Evolutionary conservation across 2,797 vertebrate species (phyloP), one percentile per base, ranked within the genome.

Genomic region (Megaceryle alcyon): DNA sequence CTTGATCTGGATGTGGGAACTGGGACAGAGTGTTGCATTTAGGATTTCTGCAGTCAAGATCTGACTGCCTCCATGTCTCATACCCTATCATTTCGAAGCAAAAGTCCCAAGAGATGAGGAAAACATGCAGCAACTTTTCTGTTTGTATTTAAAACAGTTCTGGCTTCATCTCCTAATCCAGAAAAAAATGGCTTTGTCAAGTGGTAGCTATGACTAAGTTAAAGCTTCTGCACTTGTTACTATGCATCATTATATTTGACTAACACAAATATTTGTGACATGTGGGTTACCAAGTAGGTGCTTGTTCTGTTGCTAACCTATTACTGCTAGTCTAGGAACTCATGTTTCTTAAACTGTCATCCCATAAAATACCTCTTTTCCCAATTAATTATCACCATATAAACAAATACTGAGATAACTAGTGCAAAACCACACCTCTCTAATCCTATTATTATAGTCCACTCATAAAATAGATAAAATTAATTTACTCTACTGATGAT

Each of bases 261-360:
- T 82, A 59, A 73, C 65, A 82, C n/a, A 68, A 66, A 57, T 71
- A 80, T 46, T 82, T 76, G 49, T 71, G 65, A 91, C 70, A 66
- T 5, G 5, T 3, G 10, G 1, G 3, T 56, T 60, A 53, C 10
- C 33, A 82, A 53, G 5, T 12, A 56, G 5, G 51, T 8, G 12
- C 13, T 72, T 51, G 13, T 2, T 44, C 29, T 49, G 8, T 49
- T 48, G 14, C 10, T 66, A 60, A 14, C 5, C 11, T 86, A 25
- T 9, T 43, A 20, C 25, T 69, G 15, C 25, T 77, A 3, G 23
- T 43, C 26, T 63, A 51, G 39, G 82, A 88, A 90, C 59, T 23
- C 1, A 5, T 10, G 5, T 39, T 78, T 87, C 81, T 44, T 59
- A 49, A 43, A 64, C 16, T 81, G n/a, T 14, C 7, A 48, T 44